Percentiles rank a stretch among this genome's conserved stretches.
These are phyloP conservation scores for Tribolium castaneum DNA, from an alignment of 1,140 invertebrate genomes.

Conservation along the genomic window DNA sequence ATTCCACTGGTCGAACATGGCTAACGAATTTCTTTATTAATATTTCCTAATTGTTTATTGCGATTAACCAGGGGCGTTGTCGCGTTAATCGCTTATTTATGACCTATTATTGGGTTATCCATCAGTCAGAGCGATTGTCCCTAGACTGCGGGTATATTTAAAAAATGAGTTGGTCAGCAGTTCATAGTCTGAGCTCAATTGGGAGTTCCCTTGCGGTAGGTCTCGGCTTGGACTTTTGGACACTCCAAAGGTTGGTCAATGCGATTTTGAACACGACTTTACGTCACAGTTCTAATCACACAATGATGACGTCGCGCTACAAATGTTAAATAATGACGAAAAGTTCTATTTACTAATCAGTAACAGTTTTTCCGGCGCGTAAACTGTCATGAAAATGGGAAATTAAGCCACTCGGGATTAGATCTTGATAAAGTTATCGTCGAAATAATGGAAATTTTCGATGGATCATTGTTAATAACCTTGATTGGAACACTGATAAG, in stretches of 20 bases:
- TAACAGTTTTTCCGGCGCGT: background rate
- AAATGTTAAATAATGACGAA: background rate
- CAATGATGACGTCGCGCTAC: background rate
- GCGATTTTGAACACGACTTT: conserved; percentile 4
- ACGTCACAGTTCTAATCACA: background rate
- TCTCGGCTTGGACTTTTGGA: conserved; percentile 17
- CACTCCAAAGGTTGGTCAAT: conserved; percentile 19
- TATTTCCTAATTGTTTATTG: no score
- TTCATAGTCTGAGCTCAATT: conserved; percentile 18
- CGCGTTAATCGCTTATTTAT: background rate
- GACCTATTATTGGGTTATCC: background rate
- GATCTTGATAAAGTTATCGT: background rate
- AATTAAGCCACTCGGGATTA: background rate
- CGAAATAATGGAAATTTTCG: conserved; percentile 1
- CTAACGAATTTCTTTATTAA: no score
- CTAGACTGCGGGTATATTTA: conserved; percentile 31
- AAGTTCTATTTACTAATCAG: background rate
- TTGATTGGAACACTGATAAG: conserved; percentile 1
- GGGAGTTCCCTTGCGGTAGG: conserved; percentile 26
- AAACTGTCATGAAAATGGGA: background rate
- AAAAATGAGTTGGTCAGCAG: conserved; percentile 4
- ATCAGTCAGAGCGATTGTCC: background rate
- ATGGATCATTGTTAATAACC: background rate
- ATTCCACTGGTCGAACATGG: background rate
- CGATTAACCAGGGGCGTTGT: background rate